Conservation (phyloP, 2,888 invertebrate genomes). For the Patella pellucida region DNA sequence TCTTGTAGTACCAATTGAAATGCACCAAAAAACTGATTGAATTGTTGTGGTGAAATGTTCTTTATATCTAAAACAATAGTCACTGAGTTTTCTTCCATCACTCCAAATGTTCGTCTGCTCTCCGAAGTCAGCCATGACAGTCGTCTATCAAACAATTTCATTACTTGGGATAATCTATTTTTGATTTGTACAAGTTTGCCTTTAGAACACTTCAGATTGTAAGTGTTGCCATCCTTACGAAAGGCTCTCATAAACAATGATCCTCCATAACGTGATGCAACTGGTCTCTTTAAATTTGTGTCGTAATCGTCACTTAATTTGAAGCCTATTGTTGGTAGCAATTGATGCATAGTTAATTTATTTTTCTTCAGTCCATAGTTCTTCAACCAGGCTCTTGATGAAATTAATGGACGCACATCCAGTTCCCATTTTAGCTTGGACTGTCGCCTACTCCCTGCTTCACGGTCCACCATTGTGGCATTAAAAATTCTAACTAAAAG, state of each 20-base stretch:
- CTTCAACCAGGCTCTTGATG: conserved; percentile 66
- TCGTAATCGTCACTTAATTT: conserved; percentile 69
- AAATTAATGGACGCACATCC: conserved; percentile 61
- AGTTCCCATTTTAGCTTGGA: conserved; percentile 58
- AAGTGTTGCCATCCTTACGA: conserved; percentile 64
- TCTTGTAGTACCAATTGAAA: conserved; percentile 65
- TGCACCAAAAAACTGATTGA: conserved; percentile 67
- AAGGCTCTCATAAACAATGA: conserved; percentile 60
- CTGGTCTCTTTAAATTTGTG: conserved; percentile 58
- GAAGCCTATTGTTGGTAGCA: conserved; percentile 68
- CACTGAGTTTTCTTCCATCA: conserved; percentile 66
- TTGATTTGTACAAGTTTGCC: conserved; percentile 64
- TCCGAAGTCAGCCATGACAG: conserved; percentile 70
- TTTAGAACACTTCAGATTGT: conserved; percentile 66
- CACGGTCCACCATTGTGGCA: neutral
- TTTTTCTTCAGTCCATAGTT: conserved; percentile 67
- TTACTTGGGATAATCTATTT: conserved; percentile 59
- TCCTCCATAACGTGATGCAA: conserved; percentile 65
- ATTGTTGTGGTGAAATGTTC: conserved; percentile 66
- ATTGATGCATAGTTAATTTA: conserved; percentile 59
- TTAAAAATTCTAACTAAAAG: neutral
- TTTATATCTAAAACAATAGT: conserved; percentile 68
- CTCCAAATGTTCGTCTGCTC: conserved; percentile 69
- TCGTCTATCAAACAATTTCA: conserved; percentile 63
- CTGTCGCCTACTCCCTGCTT: neutral